Percentiles rank a stretch among this genome's conserved stretches.
phyloP scores from a whole-genome alignment of 2,797 vertebrate species.

The Heliangelus exortis region DNA sequence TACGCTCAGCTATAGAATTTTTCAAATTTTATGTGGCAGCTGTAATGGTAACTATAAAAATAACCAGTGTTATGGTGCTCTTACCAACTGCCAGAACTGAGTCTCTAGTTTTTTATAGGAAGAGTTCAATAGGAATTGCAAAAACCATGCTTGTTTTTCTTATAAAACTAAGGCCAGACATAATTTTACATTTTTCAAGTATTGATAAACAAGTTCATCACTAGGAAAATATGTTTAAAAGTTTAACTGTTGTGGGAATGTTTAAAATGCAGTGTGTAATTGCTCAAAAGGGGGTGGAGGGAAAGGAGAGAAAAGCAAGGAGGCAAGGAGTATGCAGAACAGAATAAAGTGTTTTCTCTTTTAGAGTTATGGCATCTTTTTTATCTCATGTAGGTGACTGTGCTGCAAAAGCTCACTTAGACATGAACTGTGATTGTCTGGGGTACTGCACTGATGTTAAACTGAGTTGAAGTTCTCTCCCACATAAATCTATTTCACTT shows the following conservation, averaged over 20 bases:
- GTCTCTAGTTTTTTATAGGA: neutral
- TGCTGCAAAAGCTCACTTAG: conserved; percentile 43
- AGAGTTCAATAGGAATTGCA: neutral
- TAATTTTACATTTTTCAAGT: neutral
- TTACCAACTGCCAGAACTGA: neutral
- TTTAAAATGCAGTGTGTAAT: neutral
- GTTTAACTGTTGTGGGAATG: neutral
- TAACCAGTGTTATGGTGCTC: neutral
- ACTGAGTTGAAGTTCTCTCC: conserved; percentile 30
- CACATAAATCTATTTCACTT: conserved; percentile 44
- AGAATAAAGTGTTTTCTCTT: neutral
- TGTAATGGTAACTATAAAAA: neutral
- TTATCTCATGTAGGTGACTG: conserved; percentile 9
- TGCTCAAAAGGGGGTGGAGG: neutral
- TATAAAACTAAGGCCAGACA: neutral
- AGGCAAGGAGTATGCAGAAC: neutral
- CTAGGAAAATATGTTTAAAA: neutral
- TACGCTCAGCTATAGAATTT: neutral
- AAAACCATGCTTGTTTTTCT: neutral
- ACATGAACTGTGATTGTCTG: conserved; percentile 35
- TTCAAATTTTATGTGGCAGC: neutral
- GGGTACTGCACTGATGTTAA: conserved; percentile 17
- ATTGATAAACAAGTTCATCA: neutral
- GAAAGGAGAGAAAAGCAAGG: neutral
- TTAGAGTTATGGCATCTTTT: conserved; percentile 1